Conservation (phyloP, 37 sponge, comb jelly and placozoan species). For the Aplysina aerophoba region DNA sequence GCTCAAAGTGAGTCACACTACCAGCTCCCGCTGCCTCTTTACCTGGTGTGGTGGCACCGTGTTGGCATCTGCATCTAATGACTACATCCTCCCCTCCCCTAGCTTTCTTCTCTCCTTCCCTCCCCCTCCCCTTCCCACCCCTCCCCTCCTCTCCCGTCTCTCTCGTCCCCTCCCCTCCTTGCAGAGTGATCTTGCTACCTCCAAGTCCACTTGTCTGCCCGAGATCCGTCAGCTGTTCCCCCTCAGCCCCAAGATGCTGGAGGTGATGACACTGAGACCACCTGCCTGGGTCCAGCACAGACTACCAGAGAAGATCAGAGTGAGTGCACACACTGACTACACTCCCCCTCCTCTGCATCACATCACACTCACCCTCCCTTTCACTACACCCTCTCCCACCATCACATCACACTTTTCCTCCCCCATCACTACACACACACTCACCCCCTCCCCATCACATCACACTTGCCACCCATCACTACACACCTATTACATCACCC, state of each 20-base stretch:
- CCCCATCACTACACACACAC: not conserved
- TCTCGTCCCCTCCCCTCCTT: not conserved
- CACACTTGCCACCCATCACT: too few species aligned
- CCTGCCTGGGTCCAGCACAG: slow-evolving; percentile 39
- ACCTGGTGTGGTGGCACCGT: too few species aligned
- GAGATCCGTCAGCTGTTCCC: slow-evolving; percentile 86
- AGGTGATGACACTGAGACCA: slow-evolving; percentile 59
- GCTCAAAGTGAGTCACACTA: slow-evolving; percentile 51
- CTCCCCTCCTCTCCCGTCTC: not conserved
- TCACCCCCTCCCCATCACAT: not conserved
- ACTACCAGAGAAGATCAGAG: slow-evolving; percentile 32
- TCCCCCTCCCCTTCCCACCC: too few species aligned
- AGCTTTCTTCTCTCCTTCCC: too few species aligned
- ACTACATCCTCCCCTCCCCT: too few species aligned
- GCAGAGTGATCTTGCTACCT: slow-evolving; percentile 50
- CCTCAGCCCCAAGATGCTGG: slow-evolving; percentile 52
- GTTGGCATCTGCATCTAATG: too few species aligned
- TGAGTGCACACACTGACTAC: not conserved
- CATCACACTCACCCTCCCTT: too few species aligned
- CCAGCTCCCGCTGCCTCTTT: too few species aligned
- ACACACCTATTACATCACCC: too few species aligned
- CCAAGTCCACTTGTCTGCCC: slow-evolving; percentile 65
- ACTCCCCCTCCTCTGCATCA: not conserved
- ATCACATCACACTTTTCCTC: too few species aligned
- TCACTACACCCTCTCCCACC: too few species aligned